Conservation (phyloP, 2,888 invertebrate species). For the Erebia ligea region DNA sequence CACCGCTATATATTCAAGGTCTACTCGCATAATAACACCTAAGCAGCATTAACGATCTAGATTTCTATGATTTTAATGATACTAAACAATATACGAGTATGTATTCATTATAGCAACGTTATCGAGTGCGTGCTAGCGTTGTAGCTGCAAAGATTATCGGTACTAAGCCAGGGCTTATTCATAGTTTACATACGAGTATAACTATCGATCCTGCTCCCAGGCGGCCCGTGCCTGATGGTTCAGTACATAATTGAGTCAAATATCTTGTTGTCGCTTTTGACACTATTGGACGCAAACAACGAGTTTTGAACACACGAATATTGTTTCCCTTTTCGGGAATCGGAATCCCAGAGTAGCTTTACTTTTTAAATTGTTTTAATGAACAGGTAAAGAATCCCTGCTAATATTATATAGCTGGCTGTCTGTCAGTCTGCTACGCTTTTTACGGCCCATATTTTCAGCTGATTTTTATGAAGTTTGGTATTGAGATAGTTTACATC, state of each 20-base stretch:
- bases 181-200: constrained; percentile 57
- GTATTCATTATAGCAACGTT: constrained; percentile 33
- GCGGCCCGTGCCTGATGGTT: constrained; percentile 15
- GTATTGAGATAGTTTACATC: too few relatives aligned
- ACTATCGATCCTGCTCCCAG: constrained; percentile 58
- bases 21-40: too few relatives aligned
- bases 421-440: neutral
- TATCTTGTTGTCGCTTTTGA: constrained; percentile 38
- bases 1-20: too few relatives aligned
- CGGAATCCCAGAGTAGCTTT: too few relatives aligned
- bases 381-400: too few relatives aligned
- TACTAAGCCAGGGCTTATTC: constrained; percentile 61
- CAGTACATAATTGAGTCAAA: constrained; percentile 48
- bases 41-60: too few relatives aligned
- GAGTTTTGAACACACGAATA: constrained; percentile 5
- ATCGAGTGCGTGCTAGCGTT: constrained; percentile 59
- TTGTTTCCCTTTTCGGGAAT: neutral
- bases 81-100: neutral
- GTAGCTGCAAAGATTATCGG: constrained; percentile 64
- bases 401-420: neutral
- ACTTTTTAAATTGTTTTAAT: too few relatives aligned
- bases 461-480: too few relatives aligned
- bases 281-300: constrained; percentile 21
- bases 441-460: too few relatives aligned
- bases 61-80: neutral